Evolutionary conservation across 37 sponge, comb jelly and placozoan species (phyloP), one percentile per base, ranked within the genome.

Genomic region (Eunapius fragilis): DNA sequence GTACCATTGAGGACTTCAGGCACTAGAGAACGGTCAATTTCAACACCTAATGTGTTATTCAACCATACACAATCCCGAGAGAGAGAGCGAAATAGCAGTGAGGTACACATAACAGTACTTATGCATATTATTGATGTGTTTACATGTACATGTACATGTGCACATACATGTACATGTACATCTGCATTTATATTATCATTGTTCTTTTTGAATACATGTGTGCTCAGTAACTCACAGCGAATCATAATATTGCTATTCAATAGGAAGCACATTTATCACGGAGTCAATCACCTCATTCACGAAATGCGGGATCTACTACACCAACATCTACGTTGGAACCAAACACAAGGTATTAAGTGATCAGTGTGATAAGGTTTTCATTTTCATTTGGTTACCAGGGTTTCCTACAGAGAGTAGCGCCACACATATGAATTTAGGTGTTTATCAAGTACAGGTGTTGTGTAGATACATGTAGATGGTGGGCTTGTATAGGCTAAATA

Each of bases 21-120:
- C 12, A 78, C 90, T 33, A 74, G 96, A 2, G 93, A 85, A 31
- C 79, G 96, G 30, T 92, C 93, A 13, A 92, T 90, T 33, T 95
- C 96, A 70, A 90, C 93, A 19, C 96, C 96, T 4, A 91, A 91
- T 49, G 92, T 92, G 72, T 70, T 90, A 25, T 85, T 80, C 87
- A 93, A 89, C 74, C 58, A 58, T 58, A 58, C 58, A 11, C 58
- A 58, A 58, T 58, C 58, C 6, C 6, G 77, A 25, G 82, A 32
- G 2, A 22, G 68, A 26, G 70, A 32, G 37, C 11, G 89, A 11
- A 79, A 37, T 25, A 31, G 47, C 50, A 83, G 84, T 28, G 84
- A 89, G 37, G 72, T 70, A 1, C 67, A 37, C 23, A 35, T 69
- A 79, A 79, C 69, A 19, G 13, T 41, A 41, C 41, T 9, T 41